Evolutionary conservation across 2,888 invertebrate genomes (phyloP), one percentile per base, ranked within the genome.

Genomic region (Pristionchus entomophagus): DNA sequence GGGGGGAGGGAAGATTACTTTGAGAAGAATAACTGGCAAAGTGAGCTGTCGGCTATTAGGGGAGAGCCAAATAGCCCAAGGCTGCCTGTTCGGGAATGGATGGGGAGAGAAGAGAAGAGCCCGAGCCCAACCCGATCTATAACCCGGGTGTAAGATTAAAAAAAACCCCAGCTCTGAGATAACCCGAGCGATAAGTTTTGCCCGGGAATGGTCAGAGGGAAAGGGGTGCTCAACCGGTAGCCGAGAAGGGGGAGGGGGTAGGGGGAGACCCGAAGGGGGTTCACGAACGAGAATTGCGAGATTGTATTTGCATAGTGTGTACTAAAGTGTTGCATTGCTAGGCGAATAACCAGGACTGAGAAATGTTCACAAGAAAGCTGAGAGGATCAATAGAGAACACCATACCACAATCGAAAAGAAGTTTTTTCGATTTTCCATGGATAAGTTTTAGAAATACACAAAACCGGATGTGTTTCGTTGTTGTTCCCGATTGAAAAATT

Each of bases 191-290:
- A 65, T 65, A 65, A 65, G 65, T 65, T 65, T 65, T 65, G 35
- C 65, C 14, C 65, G 65, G 35, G 65, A 65, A 65, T 65, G 65
- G 65, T 65, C 65, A 65, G 65, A 17, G 65, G 19, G 65, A 65
- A 65, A 65, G 35, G 65, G 41, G 73, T 45, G 73, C 2, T 26
- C 73, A 73, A 73, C 73, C 73, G 73, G 73, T 73, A 73, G 73
- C 38, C 45, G 41, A 41, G 73, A 41, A 32, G 65, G 5, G 73
- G 10, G 2, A 41, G 3, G 62, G 69, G 69, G 41, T 26, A n/a
- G 41, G 38, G 38, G 4, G 35, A 35, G 26, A n/a, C n/a, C n/a
- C n/a, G n/a, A 32, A 32, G 32, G 29, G 14, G 41, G 73, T 45
- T 45, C 41, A 26, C 41, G 73, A 73, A 73, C 38, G 73, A 73